phyloP scores from a whole-genome alignment of 2,797 vertebrate species.

The Merluccius polli region DNA sequence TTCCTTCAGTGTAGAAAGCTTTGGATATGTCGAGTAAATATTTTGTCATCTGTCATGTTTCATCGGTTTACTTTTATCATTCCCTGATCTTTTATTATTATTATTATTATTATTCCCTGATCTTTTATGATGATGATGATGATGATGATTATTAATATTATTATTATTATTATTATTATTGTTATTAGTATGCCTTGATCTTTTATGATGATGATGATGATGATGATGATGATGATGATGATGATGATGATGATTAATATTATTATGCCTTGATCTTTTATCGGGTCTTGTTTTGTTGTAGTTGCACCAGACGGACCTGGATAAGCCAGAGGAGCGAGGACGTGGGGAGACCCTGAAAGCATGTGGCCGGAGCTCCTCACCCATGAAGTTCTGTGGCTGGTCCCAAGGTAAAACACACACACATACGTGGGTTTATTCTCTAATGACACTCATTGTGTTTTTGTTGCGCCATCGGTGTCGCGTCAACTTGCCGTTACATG shows the following conservation, averaged over 20 bases:
- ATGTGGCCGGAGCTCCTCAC: constrained; percentile 74
- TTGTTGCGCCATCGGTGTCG: not conserved
- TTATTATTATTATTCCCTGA: not conserved
- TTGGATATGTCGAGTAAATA: no score
- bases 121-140: not conserved
- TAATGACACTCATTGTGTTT: not conserved
- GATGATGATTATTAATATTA: no score
- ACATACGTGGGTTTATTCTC: not conserved
- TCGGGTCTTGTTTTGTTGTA: not conserved
- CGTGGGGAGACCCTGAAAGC: constrained; percentile 69
- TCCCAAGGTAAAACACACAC: constrained; percentile 76
- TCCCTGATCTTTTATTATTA: not conserved
- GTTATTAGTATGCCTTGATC: no score
- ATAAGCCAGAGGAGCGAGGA: constrained; percentile 72
- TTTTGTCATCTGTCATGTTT: not conserved
- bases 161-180: no score
- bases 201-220: no score
- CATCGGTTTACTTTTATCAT: not conserved
- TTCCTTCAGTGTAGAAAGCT: no score
- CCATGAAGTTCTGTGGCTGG: constrained; percentile 81
- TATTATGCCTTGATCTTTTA: not conserved
- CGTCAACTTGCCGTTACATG: not conserved
- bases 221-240: no score
- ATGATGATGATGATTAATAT: no score
- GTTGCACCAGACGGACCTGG: constrained; percentile 67